Evolutionary conservation across 2,113 vertebrate genomes (phyloP).

Genomic region (sheep (Ovis aries)): DNA sequence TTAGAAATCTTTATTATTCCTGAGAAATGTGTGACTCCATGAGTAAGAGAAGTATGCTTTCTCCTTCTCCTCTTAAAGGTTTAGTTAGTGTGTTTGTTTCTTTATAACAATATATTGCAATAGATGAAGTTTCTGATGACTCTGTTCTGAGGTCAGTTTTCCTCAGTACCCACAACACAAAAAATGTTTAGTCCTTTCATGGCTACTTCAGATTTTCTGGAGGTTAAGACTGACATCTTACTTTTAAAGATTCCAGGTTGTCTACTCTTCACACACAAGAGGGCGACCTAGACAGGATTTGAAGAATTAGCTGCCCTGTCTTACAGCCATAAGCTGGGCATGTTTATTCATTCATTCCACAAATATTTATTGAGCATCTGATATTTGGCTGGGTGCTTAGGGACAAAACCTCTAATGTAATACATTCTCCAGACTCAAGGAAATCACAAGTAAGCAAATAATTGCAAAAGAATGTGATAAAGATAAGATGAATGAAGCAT

Average conservation of each 20-base stretch:
- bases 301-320: neutral
- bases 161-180: neutral
- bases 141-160: neutral
- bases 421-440: neutral
- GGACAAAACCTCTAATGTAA: neutral
- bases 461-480: neutral
- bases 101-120: neutral
- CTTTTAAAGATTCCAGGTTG: neutral
- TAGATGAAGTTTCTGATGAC: neutral
- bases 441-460: neutral
- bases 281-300: neutral
- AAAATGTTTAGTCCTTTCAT: neutral
- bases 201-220: neutral
- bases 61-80: neutral
- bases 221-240: neutral
- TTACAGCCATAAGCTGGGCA: neutral
- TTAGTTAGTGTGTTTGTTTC: neutral
- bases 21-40: neutral
- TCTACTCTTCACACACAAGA: neutral
- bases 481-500: neutral
- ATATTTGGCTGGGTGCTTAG: neutral
- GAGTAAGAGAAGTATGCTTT: neutral
- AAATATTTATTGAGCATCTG: constrained; percentile 21
- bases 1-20: neutral
- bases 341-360: neutral